Evolutionary conservation across 92 coral and sea anemone genomes (phyloP).

Genomic region (Parazoanthus atlanticus): DNA sequence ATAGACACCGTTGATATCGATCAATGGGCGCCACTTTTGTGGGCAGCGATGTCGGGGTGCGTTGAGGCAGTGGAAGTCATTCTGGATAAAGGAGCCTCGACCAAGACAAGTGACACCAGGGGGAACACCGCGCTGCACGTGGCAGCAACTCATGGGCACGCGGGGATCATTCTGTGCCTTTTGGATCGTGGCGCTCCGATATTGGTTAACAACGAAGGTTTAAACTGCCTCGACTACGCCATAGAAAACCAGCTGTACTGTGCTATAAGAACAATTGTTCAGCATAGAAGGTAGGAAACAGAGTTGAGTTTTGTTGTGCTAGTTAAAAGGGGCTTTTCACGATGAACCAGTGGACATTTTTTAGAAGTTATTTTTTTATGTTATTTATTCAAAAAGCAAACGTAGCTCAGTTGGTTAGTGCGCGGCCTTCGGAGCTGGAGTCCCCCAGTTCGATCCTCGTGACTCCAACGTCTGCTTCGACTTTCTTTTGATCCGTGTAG

Average conservation of each 20-base stretch:
- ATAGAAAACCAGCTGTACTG: constrained; percentile 49
- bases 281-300: constrained; percentile 55
- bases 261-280: constrained; percentile 52
- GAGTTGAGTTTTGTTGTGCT: no score
- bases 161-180: constrained; percentile 48
- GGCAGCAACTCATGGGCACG: constrained; percentile 66
- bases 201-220: constrained; percentile 35
- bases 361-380: no score
- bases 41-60: constrained; percentile 29
- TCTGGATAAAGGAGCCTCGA: constrained; percentile 62
- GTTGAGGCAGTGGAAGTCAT: constrained; percentile 44
- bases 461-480: no score
- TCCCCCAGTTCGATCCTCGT: no score
- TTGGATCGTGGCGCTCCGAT: constrained; percentile 54
- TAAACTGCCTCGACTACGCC: constrained; percentile 71
- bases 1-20: constrained; percentile 2
- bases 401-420: no score
- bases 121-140: constrained; percentile 73
- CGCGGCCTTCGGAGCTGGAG: no score
- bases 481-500: no score
- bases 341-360: no score
- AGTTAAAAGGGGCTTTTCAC: no score
- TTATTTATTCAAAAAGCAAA: no score
- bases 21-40: constrained; percentile 26
- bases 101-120: constrained; percentile 57